Evolutionary conservation across 1,140 invertebrate genomes (phyloP).

Genomic region (Danaus plexippus): DNA sequence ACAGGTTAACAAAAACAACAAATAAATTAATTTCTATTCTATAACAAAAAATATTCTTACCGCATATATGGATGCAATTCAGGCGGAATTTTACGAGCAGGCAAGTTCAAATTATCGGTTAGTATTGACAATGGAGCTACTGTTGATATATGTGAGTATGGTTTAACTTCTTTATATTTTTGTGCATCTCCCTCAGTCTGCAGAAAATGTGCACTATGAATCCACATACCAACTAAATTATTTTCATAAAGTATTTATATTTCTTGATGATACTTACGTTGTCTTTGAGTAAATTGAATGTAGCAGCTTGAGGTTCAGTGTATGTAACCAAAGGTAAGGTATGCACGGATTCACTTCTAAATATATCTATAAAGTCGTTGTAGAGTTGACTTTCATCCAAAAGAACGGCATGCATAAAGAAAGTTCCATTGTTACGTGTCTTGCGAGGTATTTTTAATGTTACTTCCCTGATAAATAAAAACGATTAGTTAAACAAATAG

Average conservation of each 20-base stretch:
- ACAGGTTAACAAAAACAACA: too few relatives aligned
- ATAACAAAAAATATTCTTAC: conserved; percentile 46
- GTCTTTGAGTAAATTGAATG: conserved; percentile 82
- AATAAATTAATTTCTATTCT: too few relatives aligned
- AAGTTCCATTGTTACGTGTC: conserved; percentile 83
- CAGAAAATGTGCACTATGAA: conserved; percentile 16
- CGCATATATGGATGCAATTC: conserved; percentile 74
- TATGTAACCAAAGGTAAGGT: conserved; percentile 78
- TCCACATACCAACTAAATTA: conserved; percentile 3
- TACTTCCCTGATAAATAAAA: conserved; percentile 62
- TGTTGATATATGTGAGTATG: conserved; percentile 76
- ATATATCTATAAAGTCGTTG: conserved; percentile 69
- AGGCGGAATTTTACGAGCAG: conserved; percentile 73
- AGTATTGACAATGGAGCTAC: conserved; percentile 76
- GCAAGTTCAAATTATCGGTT: conserved; percentile 76
- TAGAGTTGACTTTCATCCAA: conserved; percentile 65
- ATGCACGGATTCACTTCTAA: conserved; percentile 72
- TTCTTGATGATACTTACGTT: conserved; percentile 43
- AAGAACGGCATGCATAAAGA: conserved; percentile 79
- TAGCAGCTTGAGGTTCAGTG: conserved; percentile 79
- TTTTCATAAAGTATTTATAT: neutral
- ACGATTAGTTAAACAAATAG: conserved; percentile 24
- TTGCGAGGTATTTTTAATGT: conserved; percentile 77
- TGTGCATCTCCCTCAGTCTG: conserved; percentile 31
- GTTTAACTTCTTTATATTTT: conserved; percentile 25